These are phyloP conservation scores for Plumapathes pennacea DNA, from an alignment of 92 coral and sea anemone species.

Conservation along the genomic window DNA sequence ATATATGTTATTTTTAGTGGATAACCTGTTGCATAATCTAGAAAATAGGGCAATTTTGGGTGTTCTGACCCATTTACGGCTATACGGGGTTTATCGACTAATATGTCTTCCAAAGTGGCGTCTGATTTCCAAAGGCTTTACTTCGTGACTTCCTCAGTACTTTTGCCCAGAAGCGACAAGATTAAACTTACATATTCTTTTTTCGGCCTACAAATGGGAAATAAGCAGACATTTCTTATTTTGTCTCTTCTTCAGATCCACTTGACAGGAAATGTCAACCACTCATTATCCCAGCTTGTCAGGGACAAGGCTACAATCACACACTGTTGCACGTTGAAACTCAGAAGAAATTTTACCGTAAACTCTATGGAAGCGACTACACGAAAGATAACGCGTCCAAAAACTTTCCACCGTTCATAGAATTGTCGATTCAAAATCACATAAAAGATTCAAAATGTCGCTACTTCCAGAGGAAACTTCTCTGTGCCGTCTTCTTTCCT, in stretches of 20 bases:
- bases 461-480: constrained; percentile 3
- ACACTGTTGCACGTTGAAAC: constrained; percentile 3
- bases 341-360: constrained; percentile 2
- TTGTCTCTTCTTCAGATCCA: constrained; percentile 48
- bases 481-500: constrained; percentile 13
- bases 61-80: too few species aligned
- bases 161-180: too few species aligned
- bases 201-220: too few species aligned
- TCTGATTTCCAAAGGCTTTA: too few species aligned
- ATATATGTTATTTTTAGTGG: too few species aligned
- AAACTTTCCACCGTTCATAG: neutral
- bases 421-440: neutral
- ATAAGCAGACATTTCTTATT: too few species aligned
- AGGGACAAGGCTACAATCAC: constrained; percentile 25
- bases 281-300: constrained; percentile 51
- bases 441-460: constrained; percentile 22
- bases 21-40: too few species aligned
- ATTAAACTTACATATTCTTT: too few species aligned
- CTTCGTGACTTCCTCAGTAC: too few species aligned
- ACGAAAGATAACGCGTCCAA: neutral
- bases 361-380: neutral
- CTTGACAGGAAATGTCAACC: constrained; percentile 49
- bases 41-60: too few species aligned
- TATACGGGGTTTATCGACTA: too few species aligned
- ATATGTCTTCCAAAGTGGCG: too few species aligned